Evolutionary conservation across 1,140 invertebrate genomes (phyloP).

Genomic region (Lamellibrachia luymesi): DNA sequence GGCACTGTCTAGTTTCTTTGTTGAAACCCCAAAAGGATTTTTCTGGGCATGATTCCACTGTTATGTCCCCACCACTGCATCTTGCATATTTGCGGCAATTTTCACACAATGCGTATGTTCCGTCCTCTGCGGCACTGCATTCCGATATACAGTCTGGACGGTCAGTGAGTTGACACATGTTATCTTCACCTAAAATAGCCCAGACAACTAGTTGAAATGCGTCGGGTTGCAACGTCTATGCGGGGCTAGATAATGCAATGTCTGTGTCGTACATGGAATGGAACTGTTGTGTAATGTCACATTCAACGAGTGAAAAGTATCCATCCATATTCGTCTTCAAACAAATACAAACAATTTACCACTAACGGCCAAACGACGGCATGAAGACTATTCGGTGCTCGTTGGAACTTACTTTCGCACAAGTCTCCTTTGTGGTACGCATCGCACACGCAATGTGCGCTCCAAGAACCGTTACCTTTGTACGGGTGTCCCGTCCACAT

Average conservation of each 20-base stretch:
- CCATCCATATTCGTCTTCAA: not conserved
- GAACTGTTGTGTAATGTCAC: not conserved
- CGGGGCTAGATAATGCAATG: no score
- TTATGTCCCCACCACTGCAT: not conserved
- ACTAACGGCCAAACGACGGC: not conserved
- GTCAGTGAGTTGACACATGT: not conserved
- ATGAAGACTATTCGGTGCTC: not conserved
- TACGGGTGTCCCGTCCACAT: not conserved
- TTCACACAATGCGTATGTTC: not conserved
- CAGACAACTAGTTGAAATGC: not conserved
- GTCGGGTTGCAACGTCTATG: not conserved
- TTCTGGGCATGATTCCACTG: not conserved
- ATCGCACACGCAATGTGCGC: not conserved
- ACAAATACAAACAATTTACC: not conserved
- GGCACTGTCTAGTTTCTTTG: not conserved
- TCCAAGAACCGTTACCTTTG: not conserved
- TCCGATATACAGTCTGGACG: not conserved
- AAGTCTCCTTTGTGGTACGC: not conserved
- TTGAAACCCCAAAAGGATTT: not conserved
- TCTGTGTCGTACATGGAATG: no score
- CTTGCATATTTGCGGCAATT: not conserved
- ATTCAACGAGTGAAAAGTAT: not conserved
- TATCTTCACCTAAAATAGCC: not conserved
- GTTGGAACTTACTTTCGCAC: not conserved
- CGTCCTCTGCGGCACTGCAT: not conserved